These are phyloP conservation scores for Matsumyia berberina DNA, from an alignment of 2,888 invertebrate genomes.

Conservation along the genomic window DNA sequence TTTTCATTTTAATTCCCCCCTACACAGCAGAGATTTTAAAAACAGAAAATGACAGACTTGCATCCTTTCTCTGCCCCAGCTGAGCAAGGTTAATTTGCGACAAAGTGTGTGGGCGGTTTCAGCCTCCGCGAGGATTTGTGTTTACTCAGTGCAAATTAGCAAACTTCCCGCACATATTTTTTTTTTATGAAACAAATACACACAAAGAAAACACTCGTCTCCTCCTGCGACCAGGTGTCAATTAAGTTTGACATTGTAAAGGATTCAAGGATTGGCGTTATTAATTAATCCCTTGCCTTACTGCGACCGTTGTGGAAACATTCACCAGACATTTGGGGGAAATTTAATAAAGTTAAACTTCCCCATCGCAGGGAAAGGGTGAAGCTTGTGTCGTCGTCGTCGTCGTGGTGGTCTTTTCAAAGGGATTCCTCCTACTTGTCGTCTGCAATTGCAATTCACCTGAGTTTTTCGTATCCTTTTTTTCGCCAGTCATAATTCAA, in stretches of 20 bases:
- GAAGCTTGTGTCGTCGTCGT: constrained; percentile 11
- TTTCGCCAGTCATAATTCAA: constrained; percentile 61
- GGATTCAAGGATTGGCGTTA: constrained; percentile 69
- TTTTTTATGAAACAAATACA: constrained; percentile 16
- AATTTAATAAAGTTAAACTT: constrained; percentile 66
- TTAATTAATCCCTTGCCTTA: constrained; percentile 52
- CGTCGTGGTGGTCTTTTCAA: constrained; percentile 39
- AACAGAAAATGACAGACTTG: constrained; percentile 38
- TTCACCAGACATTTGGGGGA: constrained; percentile 30
- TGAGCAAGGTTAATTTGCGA: constrained; percentile 59
- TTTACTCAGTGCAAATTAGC: constrained; percentile 65
- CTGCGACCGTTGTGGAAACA: constrained; percentile 1
- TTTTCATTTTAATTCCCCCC: constrained; percentile 53
- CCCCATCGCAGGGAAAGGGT: background rate
- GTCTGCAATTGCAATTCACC: constrained; percentile 71
- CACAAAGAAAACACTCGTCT: constrained; percentile 14
- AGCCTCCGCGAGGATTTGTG: constrained; percentile 37
- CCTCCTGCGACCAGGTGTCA: constrained; percentile 57
- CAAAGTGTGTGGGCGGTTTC: constrained; percentile 15
- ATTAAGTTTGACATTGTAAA: constrained; percentile 74
- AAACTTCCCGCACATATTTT: constrained; percentile 48
- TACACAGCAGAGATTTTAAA: constrained; percentile 3
- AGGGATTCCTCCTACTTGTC: constrained; percentile 28
- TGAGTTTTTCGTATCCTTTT: constrained; percentile 32
- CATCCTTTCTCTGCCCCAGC: constrained; percentile 19